Evolutionary conservation across 1,140 invertebrate species (phyloP).

Genomic region (Bombyx mori): DNA sequence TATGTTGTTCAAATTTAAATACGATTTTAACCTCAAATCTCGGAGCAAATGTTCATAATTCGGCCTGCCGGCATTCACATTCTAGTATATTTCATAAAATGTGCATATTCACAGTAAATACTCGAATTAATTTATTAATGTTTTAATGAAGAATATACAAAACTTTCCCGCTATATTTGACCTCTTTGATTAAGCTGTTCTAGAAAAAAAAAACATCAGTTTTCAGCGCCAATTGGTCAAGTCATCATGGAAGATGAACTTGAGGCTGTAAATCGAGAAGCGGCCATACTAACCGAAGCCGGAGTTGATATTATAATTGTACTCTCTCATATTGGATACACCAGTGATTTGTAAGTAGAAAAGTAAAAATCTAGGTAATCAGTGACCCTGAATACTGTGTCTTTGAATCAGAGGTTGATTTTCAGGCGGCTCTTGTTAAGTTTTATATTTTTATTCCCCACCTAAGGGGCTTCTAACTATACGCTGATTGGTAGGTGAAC

Average conservation of each 20-base stretch:
- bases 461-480: no score
- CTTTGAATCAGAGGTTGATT: no score
- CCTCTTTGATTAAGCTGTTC: not conserved
- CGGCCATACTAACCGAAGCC: constrained; percentile 71
- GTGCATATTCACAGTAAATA: no score
- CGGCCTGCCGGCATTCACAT: not conserved
- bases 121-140: no score
- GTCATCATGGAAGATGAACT: constrained; percentile 80
- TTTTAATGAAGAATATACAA: not conserved
- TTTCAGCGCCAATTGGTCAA: constrained; percentile 49
- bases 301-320: constrained; percentile 85
- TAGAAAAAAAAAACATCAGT: constrained; percentile 22
- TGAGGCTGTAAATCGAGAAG: constrained; percentile 77
- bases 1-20: no score
- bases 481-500: no score
- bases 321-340: constrained; percentile 83
- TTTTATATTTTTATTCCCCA: no score
- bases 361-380: not conserved
- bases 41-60: no score
- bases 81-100: not conserved
- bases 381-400: no score
- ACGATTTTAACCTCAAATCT: no score
- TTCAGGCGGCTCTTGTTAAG: no score
- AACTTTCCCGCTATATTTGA: not conserved
- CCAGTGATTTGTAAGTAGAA: constrained; percentile 71